These are phyloP conservation scores for Helicoverpa zea DNA, from an alignment of 1,140 invertebrate genomes.

Conservation along the genomic window DNA sequence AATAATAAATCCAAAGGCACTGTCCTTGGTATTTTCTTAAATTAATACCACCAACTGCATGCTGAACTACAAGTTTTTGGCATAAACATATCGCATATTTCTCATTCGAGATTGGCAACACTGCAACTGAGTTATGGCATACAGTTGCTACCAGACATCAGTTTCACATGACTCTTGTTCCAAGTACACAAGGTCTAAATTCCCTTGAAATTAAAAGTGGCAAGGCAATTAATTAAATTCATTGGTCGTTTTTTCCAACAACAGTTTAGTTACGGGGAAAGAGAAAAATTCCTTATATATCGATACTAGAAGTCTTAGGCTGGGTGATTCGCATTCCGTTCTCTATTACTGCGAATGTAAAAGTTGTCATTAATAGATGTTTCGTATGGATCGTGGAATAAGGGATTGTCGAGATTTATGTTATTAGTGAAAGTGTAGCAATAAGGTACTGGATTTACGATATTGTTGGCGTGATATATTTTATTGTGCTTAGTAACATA, in stretches of 20 bases:
- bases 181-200: neutral
- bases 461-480: neutral
- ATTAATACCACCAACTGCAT: conserved; percentile 33
- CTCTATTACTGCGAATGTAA: conserved; percentile 68
- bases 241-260: conserved; percentile 68
- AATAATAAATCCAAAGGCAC: neutral
- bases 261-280: conserved; percentile 66
- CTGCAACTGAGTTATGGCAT: conserved; percentile 7
- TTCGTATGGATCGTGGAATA: conserved; percentile 37
- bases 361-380: conserved; percentile 61
- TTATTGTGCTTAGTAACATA: neutral
- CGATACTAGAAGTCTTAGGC: conserved; percentile 46
- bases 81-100: conserved; percentile 41
- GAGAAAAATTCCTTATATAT: conserved; percentile 67
- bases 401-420: conserved; percentile 12
- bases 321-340: conserved; percentile 60
- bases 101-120: conserved; percentile 30
- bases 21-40: conserved; percentile 29
- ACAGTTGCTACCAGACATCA: conserved; percentile 17
- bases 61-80: conserved; percentile 28
- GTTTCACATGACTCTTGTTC: neutral
- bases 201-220: conserved; percentile 25
- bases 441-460: neutral
- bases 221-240: conserved; percentile 76
- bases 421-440: neutral